These are phyloP conservation scores for Hippocampus zosterae DNA, from an alignment of 2,113 vertebrate genomes.

Conservation along the genomic window DNA sequence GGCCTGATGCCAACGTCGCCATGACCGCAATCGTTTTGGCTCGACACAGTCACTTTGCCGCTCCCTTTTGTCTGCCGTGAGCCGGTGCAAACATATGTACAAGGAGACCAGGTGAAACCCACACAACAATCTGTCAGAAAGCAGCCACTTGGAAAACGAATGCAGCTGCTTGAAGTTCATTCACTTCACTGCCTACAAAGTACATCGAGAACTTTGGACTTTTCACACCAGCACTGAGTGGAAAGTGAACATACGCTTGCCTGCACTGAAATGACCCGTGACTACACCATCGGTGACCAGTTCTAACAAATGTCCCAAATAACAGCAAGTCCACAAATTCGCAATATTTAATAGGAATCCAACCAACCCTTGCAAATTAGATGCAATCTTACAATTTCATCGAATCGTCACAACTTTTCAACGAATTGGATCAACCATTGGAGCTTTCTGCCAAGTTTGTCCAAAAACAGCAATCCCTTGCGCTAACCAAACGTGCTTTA, in stretches of 20 bases:
- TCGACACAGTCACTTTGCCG: conserved; percentile 47
- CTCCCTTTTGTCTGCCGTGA: conserved; percentile 56
- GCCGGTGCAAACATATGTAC: conserved; percentile 50
- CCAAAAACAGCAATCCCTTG: too few species aligned
- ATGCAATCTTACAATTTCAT: too few species aligned
- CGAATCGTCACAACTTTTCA: too few species aligned
- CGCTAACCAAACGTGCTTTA: too few species aligned
- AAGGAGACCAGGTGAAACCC: conserved; percentile 31
- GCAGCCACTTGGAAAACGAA: neutral
- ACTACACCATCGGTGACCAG: neutral
- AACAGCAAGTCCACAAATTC: neutral
- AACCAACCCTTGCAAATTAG: too few species aligned
- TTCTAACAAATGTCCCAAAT: neutral
- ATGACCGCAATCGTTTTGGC: conserved; percentile 65
- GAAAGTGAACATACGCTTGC: neutral
- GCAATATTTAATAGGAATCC: too few species aligned
- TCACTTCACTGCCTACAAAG: too few species aligned
- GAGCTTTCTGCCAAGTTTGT: too few species aligned
- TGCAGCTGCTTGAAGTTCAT: neutral
- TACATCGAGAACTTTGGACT: neutral
- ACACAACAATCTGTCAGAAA: conserved; percentile 35
- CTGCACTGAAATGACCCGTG: too few species aligned
- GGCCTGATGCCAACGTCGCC: conserved; percentile 51
- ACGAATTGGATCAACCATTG: too few species aligned
- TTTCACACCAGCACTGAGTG: neutral